Percentiles rank a stretch among this genome's conserved stretches.
phyloP scores from a whole-genome alignment of 2,113 vertebrate species.

The Isichthys henryi region DNA sequence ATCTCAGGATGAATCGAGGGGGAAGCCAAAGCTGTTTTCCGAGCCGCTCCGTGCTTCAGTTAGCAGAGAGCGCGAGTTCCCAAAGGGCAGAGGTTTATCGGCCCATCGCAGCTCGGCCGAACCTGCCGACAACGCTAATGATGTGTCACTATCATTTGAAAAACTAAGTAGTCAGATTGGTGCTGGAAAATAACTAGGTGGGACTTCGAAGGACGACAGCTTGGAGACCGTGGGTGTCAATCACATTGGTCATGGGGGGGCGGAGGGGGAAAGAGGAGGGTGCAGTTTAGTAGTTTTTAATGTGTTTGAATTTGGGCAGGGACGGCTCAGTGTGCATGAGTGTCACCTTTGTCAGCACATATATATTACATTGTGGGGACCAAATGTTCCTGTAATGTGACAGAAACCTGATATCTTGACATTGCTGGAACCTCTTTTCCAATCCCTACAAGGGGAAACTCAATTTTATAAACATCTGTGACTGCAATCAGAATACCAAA shows the following conservation, averaged over 20 bases:
- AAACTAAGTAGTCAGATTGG: constrained; percentile 19
- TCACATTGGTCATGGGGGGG: neutral
- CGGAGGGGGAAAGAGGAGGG: neutral
- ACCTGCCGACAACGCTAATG: constrained; percentile 23
- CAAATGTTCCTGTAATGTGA: neutral
- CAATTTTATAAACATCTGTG: neutral
- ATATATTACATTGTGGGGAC: neutral
- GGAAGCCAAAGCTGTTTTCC: constrained; percentile 22
- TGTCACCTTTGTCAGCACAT: neutral
- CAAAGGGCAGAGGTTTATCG: constrained; percentile 24
- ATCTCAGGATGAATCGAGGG: constrained; percentile 43
- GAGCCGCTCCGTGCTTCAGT: constrained; percentile 1
- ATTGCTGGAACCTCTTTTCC: neutral
- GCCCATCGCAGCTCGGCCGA: constrained; percentile 12
- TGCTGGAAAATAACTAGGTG: constrained; percentile 9
- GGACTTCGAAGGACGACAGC: constrained; percentile 13
- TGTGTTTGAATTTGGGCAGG: neutral
- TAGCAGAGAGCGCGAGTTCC: constrained; percentile 1
- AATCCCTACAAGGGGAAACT: neutral
- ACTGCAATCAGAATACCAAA: neutral
- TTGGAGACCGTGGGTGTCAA: constrained; percentile 19
- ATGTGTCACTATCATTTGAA: constrained; percentile 25
- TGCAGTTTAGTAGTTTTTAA: neutral
- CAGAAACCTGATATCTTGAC: neutral
- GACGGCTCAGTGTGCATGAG: neutral